A percentile compares a stretch with the other conserved stretches of the same genome.
These are phyloP conservation scores for Bambusicola thoracicus DNA, from an alignment of 2,113 vertebrate genomes.

Conservation along the genomic window DNA sequence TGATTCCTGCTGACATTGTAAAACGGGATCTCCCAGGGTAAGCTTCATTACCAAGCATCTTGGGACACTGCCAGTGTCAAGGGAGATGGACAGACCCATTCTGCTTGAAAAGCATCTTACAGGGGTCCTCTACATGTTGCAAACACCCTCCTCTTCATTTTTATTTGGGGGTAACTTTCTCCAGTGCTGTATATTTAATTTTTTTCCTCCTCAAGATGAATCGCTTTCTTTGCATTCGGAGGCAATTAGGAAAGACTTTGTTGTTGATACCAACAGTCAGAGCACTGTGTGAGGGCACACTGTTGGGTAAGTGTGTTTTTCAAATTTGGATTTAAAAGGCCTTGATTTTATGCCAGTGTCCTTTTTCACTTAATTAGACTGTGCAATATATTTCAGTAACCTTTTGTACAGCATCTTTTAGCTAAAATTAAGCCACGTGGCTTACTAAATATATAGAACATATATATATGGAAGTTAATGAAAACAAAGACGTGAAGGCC, in stretches of 20 bases:
- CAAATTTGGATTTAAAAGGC: neutral
- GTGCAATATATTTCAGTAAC: neutral
- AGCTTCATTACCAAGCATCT: neutral
- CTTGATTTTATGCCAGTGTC: neutral
- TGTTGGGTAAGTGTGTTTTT: neutral
- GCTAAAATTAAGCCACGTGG: neutral
- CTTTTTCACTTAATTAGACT: neutral
- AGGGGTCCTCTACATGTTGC: neutral
- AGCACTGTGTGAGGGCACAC: neutral
- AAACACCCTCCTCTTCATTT: neutral
- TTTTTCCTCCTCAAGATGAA: neutral
- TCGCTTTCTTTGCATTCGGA: neutral
- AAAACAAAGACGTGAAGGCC: neutral
- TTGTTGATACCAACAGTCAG: neutral
- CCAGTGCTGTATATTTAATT: neutral
- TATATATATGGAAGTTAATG: neutral
- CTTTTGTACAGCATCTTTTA: neutral
- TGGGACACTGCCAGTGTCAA: neutral
- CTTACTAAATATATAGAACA: neutral
- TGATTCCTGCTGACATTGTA: neutral
- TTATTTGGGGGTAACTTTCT: neutral
- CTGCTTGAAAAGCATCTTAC: neutral
- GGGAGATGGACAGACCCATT: neutral
- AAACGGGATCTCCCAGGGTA: neutral
- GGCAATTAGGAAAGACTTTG: neutral